phyloP scores from a whole-genome alignment of 2,797 vertebrate genomes.

The Pseudopleuronectes americanus region DNA sequence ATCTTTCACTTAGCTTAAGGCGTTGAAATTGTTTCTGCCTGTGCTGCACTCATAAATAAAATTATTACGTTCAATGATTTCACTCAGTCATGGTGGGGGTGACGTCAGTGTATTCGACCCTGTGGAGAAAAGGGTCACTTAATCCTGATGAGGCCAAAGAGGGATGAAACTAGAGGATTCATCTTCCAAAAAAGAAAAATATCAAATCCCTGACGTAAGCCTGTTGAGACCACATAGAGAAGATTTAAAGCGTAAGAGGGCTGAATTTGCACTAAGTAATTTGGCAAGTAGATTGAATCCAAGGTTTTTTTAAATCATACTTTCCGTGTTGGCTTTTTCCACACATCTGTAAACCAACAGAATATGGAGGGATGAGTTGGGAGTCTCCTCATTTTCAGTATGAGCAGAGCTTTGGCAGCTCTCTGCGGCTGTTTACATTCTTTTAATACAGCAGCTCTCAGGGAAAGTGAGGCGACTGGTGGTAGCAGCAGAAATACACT shows the following conservation, averaged over 20 bases:
- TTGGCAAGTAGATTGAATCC: conserved; percentile 13
- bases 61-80: background rate
- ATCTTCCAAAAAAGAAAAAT: background rate
- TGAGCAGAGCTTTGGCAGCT: conserved; percentile 46
- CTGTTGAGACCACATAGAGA: conserved; percentile 18
- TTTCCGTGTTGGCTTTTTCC: conserved; percentile 39
- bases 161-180: conserved; percentile 18
- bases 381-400: conserved; percentile 36
- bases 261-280: conserved; percentile 34
- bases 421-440: conserved; percentile 28
- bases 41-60: background rate
- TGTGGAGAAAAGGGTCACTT: conserved; percentile 26
- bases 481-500: conserved; percentile 10
- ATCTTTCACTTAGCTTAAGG: background rate
- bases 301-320: conserved; percentile 10
- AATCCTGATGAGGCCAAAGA: conserved; percentile 26
- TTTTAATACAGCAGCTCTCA: conserved; percentile 34
- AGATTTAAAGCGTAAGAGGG: conserved; percentile 32
- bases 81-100: conserved; percentile 12
- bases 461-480: conserved; percentile 20
- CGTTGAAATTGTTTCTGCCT: background rate
- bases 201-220: conserved; percentile 13
- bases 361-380: conserved; percentile 21
- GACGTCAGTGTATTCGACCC: conserved; percentile 15
- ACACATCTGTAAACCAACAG: conserved; percentile 19